Conservation (phyloP, 2,113 vertebrate genomes). For the Urocitellus parryii region DNA sequence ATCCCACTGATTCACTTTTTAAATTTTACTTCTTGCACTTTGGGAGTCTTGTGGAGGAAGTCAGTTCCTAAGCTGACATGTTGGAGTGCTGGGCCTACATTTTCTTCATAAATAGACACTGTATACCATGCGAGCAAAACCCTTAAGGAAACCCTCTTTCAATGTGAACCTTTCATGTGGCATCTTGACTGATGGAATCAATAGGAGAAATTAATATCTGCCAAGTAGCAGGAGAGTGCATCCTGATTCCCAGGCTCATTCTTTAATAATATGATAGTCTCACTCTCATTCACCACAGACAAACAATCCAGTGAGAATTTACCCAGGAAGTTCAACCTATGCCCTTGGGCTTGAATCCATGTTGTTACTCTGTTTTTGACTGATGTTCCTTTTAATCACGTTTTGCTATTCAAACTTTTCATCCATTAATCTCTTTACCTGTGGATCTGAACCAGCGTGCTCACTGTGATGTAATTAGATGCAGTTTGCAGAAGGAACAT, state of each 20-base stretch:
- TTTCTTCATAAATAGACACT: background rate
- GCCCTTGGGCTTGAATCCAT: background rate
- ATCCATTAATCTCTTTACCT: constrained; percentile 33
- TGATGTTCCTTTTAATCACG: background rate
- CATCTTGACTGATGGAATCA: background rate
- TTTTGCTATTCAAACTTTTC: constrained; percentile 42
- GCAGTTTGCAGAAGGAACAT: background rate
- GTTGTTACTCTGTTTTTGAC: background rate
- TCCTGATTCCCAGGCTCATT: background rate
- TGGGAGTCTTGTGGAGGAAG: too few species aligned
- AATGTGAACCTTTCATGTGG: rapidly evolving
- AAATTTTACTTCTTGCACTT: too few species aligned
- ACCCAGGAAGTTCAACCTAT: constrained; percentile 43
- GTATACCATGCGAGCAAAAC: too few species aligned
- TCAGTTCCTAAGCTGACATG: too few species aligned
- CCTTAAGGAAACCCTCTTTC: background rate
- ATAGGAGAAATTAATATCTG: background rate
- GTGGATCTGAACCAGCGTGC: background rate
- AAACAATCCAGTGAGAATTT: constrained; percentile 15
- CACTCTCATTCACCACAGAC: background rate
- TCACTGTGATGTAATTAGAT: constrained; percentile 18
- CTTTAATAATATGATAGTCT: background rate
- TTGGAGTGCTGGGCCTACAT: too few species aligned
- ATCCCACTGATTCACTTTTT: too few species aligned
- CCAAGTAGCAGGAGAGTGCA: background rate